phyloP scores from a whole-genome alignment of 64 coral and sea anemone genomes.

The Dendronephthya gigantea region DNA sequence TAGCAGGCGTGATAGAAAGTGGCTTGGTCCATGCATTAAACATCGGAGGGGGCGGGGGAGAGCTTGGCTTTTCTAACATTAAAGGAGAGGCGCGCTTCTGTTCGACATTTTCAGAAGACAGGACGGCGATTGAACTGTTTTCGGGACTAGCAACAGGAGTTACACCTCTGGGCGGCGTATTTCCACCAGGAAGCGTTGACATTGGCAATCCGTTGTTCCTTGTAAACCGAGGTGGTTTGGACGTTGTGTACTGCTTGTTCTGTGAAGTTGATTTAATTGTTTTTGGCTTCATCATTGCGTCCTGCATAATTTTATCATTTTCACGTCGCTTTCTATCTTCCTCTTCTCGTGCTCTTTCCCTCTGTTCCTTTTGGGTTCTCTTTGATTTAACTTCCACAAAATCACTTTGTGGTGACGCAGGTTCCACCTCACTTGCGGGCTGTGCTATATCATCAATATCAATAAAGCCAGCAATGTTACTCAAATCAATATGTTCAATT shows the following conservation, averaged over 20 bases:
- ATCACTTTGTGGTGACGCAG: conserved; percentile 82
- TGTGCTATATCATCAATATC: conserved; percentile 92
- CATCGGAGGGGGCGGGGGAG: not conserved
- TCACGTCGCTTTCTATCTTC: conserved; percentile 57
- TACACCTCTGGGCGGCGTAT: not conserved
- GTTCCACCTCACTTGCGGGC: conserved; percentile 59
- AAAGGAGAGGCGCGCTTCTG: not conserved
- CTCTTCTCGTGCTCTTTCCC: conserved; percentile 87
- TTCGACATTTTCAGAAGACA: not conserved
- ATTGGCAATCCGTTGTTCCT: not conserved
- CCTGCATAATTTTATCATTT: conserved; percentile 58
- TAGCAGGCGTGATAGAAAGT: not conserved
- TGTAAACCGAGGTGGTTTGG: conserved; percentile 19
- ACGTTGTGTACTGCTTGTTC: conserved; percentile 58
- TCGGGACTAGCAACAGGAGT: not conserved
- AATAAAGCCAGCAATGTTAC: conserved; percentile 91
- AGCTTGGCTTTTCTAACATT: conserved; percentile 11
- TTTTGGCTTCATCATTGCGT: not conserved
- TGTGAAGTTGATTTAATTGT: not conserved
- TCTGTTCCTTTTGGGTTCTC: conserved; percentile 78
- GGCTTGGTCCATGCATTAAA: conserved; percentile 17
- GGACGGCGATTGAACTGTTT: not conserved
- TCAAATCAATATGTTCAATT: conserved; percentile 65
- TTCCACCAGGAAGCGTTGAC: not conserved
- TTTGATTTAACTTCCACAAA: conserved; percentile 96